phyloP scores from a whole-genome alignment of 2,888 invertebrate genomes.

The Drosophila mimetica region DNA sequence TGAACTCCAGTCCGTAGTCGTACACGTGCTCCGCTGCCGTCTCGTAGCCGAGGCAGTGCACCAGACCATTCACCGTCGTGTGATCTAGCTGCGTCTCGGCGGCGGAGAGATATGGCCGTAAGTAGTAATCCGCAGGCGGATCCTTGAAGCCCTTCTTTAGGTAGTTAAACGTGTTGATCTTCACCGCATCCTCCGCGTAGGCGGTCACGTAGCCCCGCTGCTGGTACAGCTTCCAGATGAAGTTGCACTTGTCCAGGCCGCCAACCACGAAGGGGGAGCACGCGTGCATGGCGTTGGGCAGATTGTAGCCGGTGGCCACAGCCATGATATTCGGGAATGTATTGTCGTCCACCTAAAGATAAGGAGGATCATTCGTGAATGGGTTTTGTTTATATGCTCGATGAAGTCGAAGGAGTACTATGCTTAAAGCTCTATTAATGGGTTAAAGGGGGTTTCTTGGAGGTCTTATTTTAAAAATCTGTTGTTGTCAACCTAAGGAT shows the following conservation, averaged over 20 bases:
- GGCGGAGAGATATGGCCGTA: slow-evolving; percentile 89
- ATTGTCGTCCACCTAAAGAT: slow-evolving; percentile 90
- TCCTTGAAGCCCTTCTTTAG: slow-evolving; percentile 89
- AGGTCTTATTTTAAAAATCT: no score
- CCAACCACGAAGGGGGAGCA: slow-evolving; percentile 85
- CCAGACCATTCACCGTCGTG: slow-evolving; percentile 85
- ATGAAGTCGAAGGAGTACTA: no score
- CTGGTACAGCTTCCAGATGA: slow-evolving; percentile 92
- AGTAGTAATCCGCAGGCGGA: slow-evolving; percentile 92
- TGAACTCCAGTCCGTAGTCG: slow-evolving; percentile 89
- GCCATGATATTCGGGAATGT: slow-evolving; percentile 96
- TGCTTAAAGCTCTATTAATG: no score
- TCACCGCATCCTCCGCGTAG: slow-evolving; percentile 91
- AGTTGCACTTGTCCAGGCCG: slow-evolving; percentile 88
- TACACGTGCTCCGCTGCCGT: slow-evolving; percentile 89
- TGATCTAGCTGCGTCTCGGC: slow-evolving; percentile 86
- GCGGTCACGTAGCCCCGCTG: slow-evolving; percentile 90
- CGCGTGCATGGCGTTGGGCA: slow-evolving; percentile 84
- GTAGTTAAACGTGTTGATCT: slow-evolving; percentile 89
- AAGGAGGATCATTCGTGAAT: neutral
- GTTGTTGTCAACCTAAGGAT: no score
- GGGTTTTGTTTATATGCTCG: no score
- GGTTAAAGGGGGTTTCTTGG: no score
- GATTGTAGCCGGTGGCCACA: slow-evolving; percentile 89
- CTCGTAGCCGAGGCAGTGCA: slow-evolving; percentile 87